Percentiles rank a stretch among this genome's conserved stretches.
Evolutionary conservation across 2,797 vertebrate genomes (phyloP).

Genomic region (Darevskia nairensis): DNA sequence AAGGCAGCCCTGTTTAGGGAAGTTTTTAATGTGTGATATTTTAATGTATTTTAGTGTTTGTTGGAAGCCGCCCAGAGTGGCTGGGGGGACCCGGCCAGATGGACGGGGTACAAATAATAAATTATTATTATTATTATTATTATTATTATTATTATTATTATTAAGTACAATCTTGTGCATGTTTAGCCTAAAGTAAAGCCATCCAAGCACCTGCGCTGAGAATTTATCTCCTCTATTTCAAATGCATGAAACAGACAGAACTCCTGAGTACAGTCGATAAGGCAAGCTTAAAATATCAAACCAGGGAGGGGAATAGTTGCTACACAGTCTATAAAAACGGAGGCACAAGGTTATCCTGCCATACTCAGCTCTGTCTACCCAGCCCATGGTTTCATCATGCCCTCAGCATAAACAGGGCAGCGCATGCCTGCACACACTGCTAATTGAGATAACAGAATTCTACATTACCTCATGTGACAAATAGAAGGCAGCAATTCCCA

Average conservation of each 20-base stretch:
- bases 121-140: too few relatives aligned
- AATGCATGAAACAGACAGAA: neutral
- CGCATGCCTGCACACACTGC: neutral
- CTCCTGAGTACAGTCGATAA: too few relatives aligned
- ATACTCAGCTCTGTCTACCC: neutral
- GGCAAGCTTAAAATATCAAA: neutral
- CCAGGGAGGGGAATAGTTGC: neutral
- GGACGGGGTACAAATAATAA: too few relatives aligned
- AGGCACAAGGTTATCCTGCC: neutral
- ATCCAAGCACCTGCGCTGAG: neutral
- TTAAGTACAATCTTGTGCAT: neutral
- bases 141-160: too few relatives aligned
- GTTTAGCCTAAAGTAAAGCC: neutral
- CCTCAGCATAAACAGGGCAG: neutral
- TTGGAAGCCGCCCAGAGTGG: too few relatives aligned
- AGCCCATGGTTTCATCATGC: neutral
- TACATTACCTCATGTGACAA: slow-evolving; percentile 91
- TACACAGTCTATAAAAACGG: neutral
- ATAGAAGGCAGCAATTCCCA: slow-evolving; percentile 95
- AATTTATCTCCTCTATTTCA: neutral
- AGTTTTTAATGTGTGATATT: too few relatives aligned
- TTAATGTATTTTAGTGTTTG: too few relatives aligned
- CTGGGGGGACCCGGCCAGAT: too few relatives aligned
- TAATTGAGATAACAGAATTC: neutral
- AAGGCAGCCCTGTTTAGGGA: too few relatives aligned